Evolutionary conservation across 2,888 invertebrate species (phyloP), one percentile per base, ranked within the genome.

Genomic region (Dysmachus trigonus): DNA sequence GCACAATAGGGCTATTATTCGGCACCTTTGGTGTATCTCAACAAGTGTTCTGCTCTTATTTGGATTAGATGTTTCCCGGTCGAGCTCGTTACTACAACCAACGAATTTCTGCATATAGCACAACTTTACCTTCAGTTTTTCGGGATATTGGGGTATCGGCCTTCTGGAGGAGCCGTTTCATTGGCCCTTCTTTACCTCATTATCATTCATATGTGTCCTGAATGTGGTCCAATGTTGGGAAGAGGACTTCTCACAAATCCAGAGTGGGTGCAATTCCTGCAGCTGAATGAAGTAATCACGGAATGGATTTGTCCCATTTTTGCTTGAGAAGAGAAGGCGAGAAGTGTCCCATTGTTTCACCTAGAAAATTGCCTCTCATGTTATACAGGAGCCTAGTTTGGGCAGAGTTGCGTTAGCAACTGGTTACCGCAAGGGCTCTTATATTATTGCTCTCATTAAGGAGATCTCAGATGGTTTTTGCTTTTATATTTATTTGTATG

Each of bases 21-120:
- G 22, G n/a, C 18, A 22, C 22, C 38, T 38, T 18, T 22, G 8
- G 18, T 13, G 22, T 76, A 22, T 76, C n/a, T 76, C 76, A 76
- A 76, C 76, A 76, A 76, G 76, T 76, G 76, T 2, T 22, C 10
- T 41, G 76, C 22, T 13, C 22, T 76, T 76, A 76, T 76, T 35
- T 76, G 22, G 76, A 76, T 76, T 62, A 62, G 38, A 76, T 22
- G 18, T 33, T 38, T 76, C 35, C 76, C 38, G 76, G 76, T 76
- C 35, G 76, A 35, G 38, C n/a, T 22, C 38, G 76, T 10, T 76
- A 76, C 33, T 22, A 15, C 31, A 4, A 38, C 38, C 31, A 13
- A 10, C 41, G 33, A 0, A 7, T 22, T 10, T 8, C 33, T 76
- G 35, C 13, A 22, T 33, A 22, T 33, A 22, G n/a, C 22, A 76